A percentile compares a stretch with the other conserved stretches of the same genome.
Evolutionary conservation across 2,888 invertebrate genomes (phyloP).

Genomic region (Drosophila melanosoma): DNA sequence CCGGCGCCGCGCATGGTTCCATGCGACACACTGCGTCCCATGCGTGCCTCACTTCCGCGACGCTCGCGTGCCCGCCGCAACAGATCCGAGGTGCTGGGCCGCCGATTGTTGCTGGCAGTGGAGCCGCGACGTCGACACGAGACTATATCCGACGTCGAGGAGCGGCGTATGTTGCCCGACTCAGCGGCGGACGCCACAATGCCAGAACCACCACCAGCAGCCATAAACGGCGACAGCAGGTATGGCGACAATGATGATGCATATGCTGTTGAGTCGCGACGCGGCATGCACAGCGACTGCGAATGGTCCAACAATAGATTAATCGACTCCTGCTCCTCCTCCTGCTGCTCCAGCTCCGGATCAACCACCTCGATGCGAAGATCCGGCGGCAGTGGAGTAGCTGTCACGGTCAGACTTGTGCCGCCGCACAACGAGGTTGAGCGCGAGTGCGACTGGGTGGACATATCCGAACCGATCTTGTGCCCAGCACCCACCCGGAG

Average conservation of each 20-base stretch:
- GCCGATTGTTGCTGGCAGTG: slow-evolving; percentile 78
- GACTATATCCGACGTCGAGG: slow-evolving; percentile 85
- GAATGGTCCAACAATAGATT: slow-evolving; percentile 82
- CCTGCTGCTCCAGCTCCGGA: slow-evolving; percentile 56
- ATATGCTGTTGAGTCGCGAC: slow-evolving; percentile 63
- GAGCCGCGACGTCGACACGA: slow-evolving; percentile 77
- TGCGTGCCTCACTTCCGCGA: slow-evolving; percentile 83
- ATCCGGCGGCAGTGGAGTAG: slow-evolving; percentile 73
- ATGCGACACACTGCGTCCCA: slow-evolving; percentile 84
- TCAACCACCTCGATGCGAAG: slow-evolving; percentile 83
- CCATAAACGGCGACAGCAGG: slow-evolving; percentile 80
- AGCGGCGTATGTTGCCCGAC: slow-evolving; percentile 82
- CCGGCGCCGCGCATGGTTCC: slow-evolving; percentile 75
- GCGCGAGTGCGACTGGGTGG: slow-evolving; percentile 49
- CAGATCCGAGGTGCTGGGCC: slow-evolving; percentile 84
- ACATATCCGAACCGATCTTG: slow-evolving; percentile 34
- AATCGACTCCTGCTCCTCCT: slow-evolving; percentile 65
- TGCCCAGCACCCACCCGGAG: slow-evolving; percentile 54
- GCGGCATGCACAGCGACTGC: slow-evolving; percentile 81
- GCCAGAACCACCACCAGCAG: slow-evolving; percentile 9
- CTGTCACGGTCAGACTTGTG: slow-evolving; percentile 32
- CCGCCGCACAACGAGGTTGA: slow-evolving; percentile 51
- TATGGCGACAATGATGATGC: slow-evolving; percentile 80
- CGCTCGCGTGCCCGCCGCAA: slow-evolving; percentile 84
- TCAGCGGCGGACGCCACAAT: slow-evolving; percentile 19